Percentiles rank a stretch among this genome's conserved stretches.
Evolutionary conservation across 1,140 invertebrate genomes (phyloP).

Genomic region (Trichonephila clavata): DNA sequence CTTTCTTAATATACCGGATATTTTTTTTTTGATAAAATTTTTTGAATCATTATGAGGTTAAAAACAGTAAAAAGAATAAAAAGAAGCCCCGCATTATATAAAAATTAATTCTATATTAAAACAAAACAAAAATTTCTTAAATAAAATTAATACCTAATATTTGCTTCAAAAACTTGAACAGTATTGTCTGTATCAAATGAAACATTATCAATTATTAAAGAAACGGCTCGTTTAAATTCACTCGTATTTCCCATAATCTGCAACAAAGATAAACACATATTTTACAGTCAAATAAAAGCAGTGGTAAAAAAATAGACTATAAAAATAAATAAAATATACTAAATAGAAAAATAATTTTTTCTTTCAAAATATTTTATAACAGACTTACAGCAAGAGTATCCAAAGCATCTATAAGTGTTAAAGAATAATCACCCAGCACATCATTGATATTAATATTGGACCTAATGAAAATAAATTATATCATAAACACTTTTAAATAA

Average conservation of each 20-base stretch:
- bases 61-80: no score
- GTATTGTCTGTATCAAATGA: conserved; percentile 86
- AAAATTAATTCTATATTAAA: no score
- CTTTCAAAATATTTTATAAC: background rate
- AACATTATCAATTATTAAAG: conserved; percentile 84
- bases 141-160: conserved; percentile 83
- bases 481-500: no score
- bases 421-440: conserved; percentile 85
- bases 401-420: conserved; percentile 84
- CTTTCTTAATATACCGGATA: no score
- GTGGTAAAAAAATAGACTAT: background rate
- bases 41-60: no score
- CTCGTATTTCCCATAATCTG: conserved; percentile 83
- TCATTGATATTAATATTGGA: conserved; percentile 89
- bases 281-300: background rate
- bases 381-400: conserved; percentile 82
- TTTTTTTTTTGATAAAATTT: no score
- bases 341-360: background rate
- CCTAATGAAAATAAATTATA: conserved; percentile 80
- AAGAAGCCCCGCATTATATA: no score
- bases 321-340: background rate
- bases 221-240: conserved; percentile 85
- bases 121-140: no score
- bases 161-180: conserved; percentile 88
- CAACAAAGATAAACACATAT: background rate